Conservation (phyloP, 2,797 vertebrate genomes). For the Sphenopsis melanotis region DNA sequence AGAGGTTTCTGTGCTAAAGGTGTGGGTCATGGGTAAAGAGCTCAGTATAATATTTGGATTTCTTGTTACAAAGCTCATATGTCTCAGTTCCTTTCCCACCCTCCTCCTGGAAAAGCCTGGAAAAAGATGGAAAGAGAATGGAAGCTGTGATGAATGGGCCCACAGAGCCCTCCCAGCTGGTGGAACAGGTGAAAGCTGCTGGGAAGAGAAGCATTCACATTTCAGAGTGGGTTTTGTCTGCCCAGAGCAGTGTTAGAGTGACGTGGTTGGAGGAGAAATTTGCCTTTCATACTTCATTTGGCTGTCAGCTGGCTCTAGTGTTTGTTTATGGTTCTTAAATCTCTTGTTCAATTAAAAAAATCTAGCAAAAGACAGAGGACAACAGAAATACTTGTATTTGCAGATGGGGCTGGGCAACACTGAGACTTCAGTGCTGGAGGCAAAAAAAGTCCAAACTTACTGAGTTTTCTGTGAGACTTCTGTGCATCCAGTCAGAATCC, state of each 20-base stretch:
- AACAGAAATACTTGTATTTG: background rate
- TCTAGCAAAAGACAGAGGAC: background rate
- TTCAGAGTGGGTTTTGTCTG: background rate
- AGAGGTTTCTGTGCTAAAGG: background rate
- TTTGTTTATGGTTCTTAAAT: background rate
- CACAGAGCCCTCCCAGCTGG: slow-evolving; percentile 45
- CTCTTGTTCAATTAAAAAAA: background rate
- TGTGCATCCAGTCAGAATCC: background rate
- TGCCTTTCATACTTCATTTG: background rate
- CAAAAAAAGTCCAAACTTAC: background rate
- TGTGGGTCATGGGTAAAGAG: background rate
- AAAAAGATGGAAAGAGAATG: background rate
- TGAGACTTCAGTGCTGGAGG: background rate
- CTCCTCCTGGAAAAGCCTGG: background rate
- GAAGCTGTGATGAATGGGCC: slow-evolving; percentile 9
- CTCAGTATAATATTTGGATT: background rate
- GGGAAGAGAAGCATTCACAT: background rate
- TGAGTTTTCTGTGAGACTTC: background rate
- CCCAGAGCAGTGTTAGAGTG: background rate
- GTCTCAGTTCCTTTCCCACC: background rate
- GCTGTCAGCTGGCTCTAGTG: background rate
- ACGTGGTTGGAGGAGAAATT: background rate
- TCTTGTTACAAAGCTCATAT: background rate
- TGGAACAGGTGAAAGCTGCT: slow-evolving; percentile 47
- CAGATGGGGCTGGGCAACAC: background rate